Base-by-base conservation (phyloP, 2,797 vertebrate genomes). In the Rhinichthys osculus region DNA sequence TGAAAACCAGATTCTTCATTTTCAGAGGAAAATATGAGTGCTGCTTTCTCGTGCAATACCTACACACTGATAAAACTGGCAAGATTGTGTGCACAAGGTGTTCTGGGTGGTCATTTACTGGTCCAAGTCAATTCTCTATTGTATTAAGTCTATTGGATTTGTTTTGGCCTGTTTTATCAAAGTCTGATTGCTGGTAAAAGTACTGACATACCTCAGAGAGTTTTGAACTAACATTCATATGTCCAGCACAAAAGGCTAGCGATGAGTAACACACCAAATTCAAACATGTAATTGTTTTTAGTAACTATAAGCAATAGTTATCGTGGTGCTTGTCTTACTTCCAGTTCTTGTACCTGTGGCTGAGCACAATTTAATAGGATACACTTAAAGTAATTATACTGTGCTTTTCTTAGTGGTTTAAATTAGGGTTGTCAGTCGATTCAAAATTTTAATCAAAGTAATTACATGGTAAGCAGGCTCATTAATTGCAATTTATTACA, bases 301-400 rank as follows among this genome's bases (percentile, higher is more conserved):
- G 21, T 69, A 81, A 69, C 27, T 23, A 57, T 27, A 3, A 54
- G 47, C 9, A 81, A 38, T 54, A 21, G 78, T 16, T 81, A 81
- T 69, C 11, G 1, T 50, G 47, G 33, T 54, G 38, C 52, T 72
- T 44, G 17, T 17, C 21, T 70, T 52, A 17, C 42, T 52, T 81
- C 1, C 44, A 38, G 11, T 38, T 35, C 30, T 70, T 80, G 8
- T 66, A 67, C 40, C 78, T 35, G 27, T 35, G 44, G 35, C 17
- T 69, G 62, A 54, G 64, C 5, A 4, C 19, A 81, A 7, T 35
- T 70, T 70, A 35, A 70, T 54, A 35, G 47, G 79, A 70, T 81
- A 38, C 69, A 81, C 64, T 81, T 81, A 81, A 81, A 52, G 23
- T 67, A 67, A 77, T 83, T 64, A 64, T n/a, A 76, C 16, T 66